phyloP scores from a whole-genome alignment of 2,113 vertebrate species.

The Oncorhynchus mykiss region DNA sequence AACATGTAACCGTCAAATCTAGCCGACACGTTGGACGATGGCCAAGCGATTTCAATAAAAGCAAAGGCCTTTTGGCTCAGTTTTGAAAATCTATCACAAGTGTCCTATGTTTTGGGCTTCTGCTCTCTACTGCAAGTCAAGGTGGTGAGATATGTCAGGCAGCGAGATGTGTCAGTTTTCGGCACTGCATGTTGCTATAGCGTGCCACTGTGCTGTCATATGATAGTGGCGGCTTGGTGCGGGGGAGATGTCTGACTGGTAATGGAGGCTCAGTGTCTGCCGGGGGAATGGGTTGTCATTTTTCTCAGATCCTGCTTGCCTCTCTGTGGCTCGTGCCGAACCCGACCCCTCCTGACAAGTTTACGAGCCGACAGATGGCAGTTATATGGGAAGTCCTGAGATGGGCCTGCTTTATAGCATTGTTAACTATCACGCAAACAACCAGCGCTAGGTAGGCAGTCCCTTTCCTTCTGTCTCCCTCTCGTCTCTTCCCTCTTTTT shows the following conservation, averaged over 20 bases:
- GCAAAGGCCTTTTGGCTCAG: conserved; percentile 1
- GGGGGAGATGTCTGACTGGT: conserved; percentile 19
- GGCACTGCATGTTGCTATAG: conserved; percentile 6
- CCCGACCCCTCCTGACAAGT: conserved; percentile 84
- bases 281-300: conserved; percentile 59
- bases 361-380: conserved; percentile 95
- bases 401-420: conserved; percentile 93
- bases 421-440: conserved; percentile 98
- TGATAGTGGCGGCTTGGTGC: conserved; percentile 2
- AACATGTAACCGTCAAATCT: conserved; percentile 24
- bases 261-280: conserved; percentile 42
- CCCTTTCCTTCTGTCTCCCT: conserved; percentile 41
- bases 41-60: conserved; percentile 55
- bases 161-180: not conserved
- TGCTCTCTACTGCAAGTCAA: conserved; percentile 8
- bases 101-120: conserved; percentile 28
- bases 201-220: conserved; percentile 14
- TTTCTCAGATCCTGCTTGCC: conserved; percentile 67
- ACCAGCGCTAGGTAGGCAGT: conserved; percentile 73
- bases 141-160: not conserved
- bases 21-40: too few species aligned
- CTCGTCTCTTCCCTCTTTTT: conserved; percentile 11
- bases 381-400: conserved; percentile 92
- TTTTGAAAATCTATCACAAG: conserved; percentile 10
- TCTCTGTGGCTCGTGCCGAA: conserved; percentile 73